Conservation (phyloP, 2,888 invertebrate genomes). For the Caenorhabditis wallacei region DNA sequence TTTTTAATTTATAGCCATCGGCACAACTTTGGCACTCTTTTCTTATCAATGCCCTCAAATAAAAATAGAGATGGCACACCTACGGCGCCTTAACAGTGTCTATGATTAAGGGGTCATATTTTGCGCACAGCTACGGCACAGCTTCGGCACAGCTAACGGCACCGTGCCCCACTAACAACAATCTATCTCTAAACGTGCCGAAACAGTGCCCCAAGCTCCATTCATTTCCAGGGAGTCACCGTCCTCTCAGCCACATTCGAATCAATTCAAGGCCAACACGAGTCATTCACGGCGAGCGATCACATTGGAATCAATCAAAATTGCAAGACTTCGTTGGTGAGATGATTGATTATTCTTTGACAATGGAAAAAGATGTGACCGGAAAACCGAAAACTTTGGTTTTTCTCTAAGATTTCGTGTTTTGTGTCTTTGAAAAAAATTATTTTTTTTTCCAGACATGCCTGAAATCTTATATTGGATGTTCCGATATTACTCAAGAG, state of each 20-base stretch:
- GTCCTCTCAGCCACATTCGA: slow-evolving; percentile 47
- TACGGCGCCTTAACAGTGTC: too few species aligned
- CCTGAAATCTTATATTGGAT: slow-evolving; percentile 46
- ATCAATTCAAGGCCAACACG: slow-evolving; percentile 59
- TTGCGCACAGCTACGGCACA: too few species aligned
- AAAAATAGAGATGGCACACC: too few species aligned
- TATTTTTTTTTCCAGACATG: slow-evolving; percentile 28
- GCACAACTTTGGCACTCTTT: too few species aligned
- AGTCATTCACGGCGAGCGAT: slow-evolving; percentile 55
- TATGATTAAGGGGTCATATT: too few species aligned
- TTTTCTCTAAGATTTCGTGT: slow-evolving; percentile 5
- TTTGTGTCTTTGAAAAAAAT: not conserved
- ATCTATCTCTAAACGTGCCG: too few species aligned
- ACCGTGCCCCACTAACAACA: too few species aligned
- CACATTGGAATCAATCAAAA: slow-evolving; percentile 56
- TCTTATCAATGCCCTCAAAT: too few species aligned
- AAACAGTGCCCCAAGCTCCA: not conserved
- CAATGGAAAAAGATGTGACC: not conserved
- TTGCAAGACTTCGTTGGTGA: slow-evolving; percentile 50
- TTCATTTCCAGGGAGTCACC: slow-evolving; percentile 25
- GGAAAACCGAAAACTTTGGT: slow-evolving; percentile 18
- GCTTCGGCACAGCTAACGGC: too few species aligned
- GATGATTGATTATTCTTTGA: slow-evolving; percentile 28
- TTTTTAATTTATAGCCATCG: too few species aligned
- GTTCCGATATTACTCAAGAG: slow-evolving; percentile 38